Evolutionary conservation across 1,140 invertebrate genomes (phyloP), one percentile per base, ranked within the genome.

Genomic region (Temnothorax longispinosus): DNA sequence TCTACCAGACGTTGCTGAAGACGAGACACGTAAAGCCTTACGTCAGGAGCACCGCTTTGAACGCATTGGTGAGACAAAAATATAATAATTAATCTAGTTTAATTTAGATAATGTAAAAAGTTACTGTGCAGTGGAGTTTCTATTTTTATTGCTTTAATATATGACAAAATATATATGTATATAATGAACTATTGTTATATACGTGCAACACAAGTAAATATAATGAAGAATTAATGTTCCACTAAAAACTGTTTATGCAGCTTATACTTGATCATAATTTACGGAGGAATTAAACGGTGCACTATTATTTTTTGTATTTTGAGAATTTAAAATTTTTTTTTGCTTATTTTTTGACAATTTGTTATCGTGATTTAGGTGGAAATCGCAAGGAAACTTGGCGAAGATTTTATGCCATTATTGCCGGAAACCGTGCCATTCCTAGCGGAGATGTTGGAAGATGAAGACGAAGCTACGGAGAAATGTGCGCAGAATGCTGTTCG

Each of bases 1-100:
- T 99, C 92, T 98, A 98, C 94, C 98, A 99, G 94, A 97, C 99
- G 74, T 95, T 99, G 21, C 95, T 99, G 62, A 99, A 99, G 95
- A 98, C 98, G 0, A 96, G 98, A 88, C 97, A 98, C 91, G 96
- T 96, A 89, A 96, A 97, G 74, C 95, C 97, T n/a, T 87, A 93
- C 10, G 94, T 95, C 2, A 90, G 95, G 58, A 93, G 92, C 13
- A 92, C 93, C 1, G 94, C 94, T 0, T 64, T 95, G 4, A 93
- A 92, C 72, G 90, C 93, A 58, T 58, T 95, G 76, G 94, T 95
- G 85, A 94, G 69, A 58, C 85, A 1, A 35, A 35, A 8, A 85
- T 21, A 15, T 65, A 0, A 18, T 6, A 1, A 38, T 32, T 62
- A 44, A 27, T 69, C 41, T 13, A 44, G 50, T 41, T 13, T 13